These are phyloP conservation scores for Nesogale talazaci DNA, from an alignment of 2,113 vertebrate genomes.

Conservation along the genomic window DNA sequence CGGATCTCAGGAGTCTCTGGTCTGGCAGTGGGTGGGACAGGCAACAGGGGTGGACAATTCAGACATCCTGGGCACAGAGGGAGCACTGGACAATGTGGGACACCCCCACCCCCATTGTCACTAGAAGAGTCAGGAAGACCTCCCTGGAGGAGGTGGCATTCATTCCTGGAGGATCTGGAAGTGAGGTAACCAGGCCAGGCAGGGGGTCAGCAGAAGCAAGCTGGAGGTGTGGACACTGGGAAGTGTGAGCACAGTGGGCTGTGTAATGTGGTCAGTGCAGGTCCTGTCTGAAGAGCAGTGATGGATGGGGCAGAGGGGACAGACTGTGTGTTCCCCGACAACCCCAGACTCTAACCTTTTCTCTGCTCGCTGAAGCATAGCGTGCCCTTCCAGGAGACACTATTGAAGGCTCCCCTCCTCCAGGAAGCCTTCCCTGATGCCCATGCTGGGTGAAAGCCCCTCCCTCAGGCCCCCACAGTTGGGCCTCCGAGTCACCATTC, in stretches of 20 bases:
- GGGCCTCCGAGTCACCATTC: too few relatives aligned
- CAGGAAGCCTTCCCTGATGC: too few relatives aligned
- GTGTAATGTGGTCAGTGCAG: neutral
- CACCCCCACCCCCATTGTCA: too few relatives aligned
- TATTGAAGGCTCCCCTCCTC: too few relatives aligned
- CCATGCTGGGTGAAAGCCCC: too few relatives aligned
- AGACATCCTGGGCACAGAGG: neutral
- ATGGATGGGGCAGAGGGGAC: neutral
- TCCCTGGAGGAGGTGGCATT: neutral
- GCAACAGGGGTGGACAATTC: neutral
- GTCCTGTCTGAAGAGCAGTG: neutral
- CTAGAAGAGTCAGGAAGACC: neutral
- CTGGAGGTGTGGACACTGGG: neutral
- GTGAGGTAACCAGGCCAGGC: too few relatives aligned
- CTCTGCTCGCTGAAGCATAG: too few relatives aligned
- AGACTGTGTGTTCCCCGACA: neutral
- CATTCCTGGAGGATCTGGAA: neutral
- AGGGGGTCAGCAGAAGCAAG: neutral
- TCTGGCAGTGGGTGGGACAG: neutral
- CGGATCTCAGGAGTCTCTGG: neutral
- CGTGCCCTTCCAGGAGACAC: too few relatives aligned
- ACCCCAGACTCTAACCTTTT: too few relatives aligned
- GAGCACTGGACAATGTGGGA: neutral
- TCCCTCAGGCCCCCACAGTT: too few relatives aligned
- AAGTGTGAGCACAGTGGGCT: neutral